Evolutionary conservation across 1,140 invertebrate species (phyloP).

Genomic region (Spodoptera frugiperda): DNA sequence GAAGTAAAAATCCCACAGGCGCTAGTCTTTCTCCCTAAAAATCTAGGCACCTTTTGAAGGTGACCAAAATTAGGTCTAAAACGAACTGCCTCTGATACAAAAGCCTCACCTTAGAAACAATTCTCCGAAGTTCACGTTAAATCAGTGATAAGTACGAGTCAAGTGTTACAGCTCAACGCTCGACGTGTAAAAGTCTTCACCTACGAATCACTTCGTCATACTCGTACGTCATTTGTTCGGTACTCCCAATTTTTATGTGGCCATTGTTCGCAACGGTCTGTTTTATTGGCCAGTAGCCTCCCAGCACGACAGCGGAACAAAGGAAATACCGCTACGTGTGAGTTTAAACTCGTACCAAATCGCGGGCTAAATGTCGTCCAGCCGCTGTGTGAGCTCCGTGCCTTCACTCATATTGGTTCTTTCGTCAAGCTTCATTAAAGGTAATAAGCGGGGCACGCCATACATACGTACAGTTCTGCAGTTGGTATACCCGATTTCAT

Average conservation of each 20-base stretch:
- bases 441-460: conserved; percentile 38
- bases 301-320: conserved; percentile 56
- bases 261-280: conserved; percentile 61
- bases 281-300: conserved; percentile 64
- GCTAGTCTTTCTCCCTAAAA: no score
- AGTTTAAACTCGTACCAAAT: conserved; percentile 49
- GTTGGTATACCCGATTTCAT: background rate
- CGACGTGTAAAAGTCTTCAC: conserved; percentile 6
- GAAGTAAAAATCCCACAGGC: no score
- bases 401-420: conserved; percentile 58
- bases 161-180: background rate
- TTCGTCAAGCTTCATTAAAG: conserved; percentile 69
- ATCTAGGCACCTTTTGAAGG: no score
- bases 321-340: conserved; percentile 58
- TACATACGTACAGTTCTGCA: background rate
- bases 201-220: conserved; percentile 36
- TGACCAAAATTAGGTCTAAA: no score
- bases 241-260: conserved; percentile 60
- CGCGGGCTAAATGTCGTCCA: conserved; percentile 38
- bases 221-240: conserved; percentile 30
- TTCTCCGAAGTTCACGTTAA: background rate
- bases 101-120: background rate
- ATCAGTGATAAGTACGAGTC: background rate
- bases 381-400: conserved; percentile 60
- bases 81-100: no score